Conservation (phyloP, 2,113 vertebrate genomes). For the Corythaeola cristata region DNA sequence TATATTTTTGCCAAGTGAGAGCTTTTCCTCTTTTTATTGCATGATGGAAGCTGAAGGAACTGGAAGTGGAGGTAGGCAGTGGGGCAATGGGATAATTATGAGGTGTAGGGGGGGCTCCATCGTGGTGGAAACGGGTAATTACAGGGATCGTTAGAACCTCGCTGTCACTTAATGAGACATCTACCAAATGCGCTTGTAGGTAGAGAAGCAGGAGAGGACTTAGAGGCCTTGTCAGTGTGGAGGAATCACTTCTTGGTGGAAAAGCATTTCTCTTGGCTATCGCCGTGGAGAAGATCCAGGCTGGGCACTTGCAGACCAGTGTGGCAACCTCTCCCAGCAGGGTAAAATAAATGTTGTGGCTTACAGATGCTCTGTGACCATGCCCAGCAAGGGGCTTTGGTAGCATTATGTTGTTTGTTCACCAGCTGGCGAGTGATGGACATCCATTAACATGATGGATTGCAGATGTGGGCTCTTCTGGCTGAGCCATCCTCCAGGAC, state of each 20-base stretch:
- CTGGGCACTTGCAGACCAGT: neutral
- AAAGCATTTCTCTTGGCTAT: rapidly evolving
- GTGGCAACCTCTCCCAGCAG: neutral
- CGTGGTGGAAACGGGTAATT: neutral
- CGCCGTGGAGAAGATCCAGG: neutral
- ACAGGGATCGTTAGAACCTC: neutral
- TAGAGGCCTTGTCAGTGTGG: too few species aligned
- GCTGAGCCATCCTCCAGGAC: neutral
- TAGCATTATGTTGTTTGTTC: neutral
- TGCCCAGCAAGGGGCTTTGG: neutral
- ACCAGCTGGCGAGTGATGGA: neutral
- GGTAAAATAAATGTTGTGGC: neutral
- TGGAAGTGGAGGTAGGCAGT: neutral
- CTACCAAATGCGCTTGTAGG: neutral
- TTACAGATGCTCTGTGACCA: neutral
- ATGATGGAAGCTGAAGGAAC: neutral
- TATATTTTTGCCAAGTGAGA: neutral
- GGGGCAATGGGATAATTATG: neutral
- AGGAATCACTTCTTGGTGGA: neutral
- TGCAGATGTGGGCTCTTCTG: neutral
- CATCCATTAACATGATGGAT: neutral
- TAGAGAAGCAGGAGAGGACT: neutral
- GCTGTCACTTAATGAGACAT: neutral
- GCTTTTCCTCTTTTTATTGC: neutral
- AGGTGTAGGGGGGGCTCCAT: neutral